Percentiles rank a stretch among this genome's conserved stretches.
Evolutionary conservation across 2,888 invertebrate species (phyloP).

Genomic region (Ctena decussata): DNA sequence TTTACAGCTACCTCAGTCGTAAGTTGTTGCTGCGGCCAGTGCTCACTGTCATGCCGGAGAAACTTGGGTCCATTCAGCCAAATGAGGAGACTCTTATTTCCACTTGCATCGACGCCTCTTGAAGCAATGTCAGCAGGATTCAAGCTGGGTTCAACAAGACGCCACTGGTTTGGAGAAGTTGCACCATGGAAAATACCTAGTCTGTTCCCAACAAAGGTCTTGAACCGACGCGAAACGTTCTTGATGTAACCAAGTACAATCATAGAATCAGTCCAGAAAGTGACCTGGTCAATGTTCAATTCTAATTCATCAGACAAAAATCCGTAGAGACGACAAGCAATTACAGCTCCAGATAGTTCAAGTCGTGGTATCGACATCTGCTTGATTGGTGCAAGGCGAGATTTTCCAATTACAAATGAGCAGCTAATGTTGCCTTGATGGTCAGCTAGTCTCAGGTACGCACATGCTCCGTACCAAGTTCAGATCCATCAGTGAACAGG

Average conservation of each 20-base stretch:
- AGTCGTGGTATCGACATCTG: slow-evolving; percentile 27
- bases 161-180: slow-evolving; percentile 35
- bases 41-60: no score
- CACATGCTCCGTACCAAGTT: slow-evolving; percentile 39
- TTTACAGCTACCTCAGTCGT: neutral
- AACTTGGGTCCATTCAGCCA: no score
- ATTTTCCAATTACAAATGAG: slow-evolving; percentile 37
- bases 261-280: no score
- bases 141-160: neutral
- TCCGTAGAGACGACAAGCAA: slow-evolving; percentile 17
- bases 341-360: slow-evolving; percentile 38
- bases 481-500: slow-evolving; percentile 57
- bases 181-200: slow-evolving; percentile 23
- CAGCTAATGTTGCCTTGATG: slow-evolving; percentile 13
- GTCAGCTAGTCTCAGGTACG: no score
- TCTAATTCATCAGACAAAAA: slow-evolving; percentile 16
- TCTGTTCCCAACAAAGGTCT: slow-evolving; percentile 52
- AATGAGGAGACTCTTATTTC: no score
- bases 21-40: slow-evolving; percentile 27
- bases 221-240: no score
- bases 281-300: neutral
- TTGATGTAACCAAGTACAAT: no score
- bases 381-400: slow-evolving; percentile 43
- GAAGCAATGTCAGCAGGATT: slow-evolving; percentile 39
- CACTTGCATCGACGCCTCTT: slow-evolving; percentile 27